Evolutionary conservation across 2,113 vertebrate genomes (phyloP).

Genomic region (Rafetus swinhoei): DNA sequence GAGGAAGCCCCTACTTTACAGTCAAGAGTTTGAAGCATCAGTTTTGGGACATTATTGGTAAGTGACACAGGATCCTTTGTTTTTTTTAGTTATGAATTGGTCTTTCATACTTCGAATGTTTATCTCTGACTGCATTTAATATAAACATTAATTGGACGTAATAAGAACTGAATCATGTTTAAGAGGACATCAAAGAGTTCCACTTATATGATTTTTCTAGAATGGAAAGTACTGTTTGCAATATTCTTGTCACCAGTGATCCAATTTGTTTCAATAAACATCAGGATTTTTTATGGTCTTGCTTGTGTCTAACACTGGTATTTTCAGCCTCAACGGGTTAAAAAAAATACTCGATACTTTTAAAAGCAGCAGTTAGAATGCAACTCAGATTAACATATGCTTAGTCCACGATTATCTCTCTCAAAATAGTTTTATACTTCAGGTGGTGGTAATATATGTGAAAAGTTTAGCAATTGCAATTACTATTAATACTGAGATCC

Average conservation of each 20-base stretch:
- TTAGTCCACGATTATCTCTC: background rate
- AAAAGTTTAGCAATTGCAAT: background rate
- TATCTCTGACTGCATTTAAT: background rate
- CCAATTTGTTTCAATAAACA: background rate
- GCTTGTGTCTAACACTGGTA: background rate
- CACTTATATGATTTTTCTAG: background rate
- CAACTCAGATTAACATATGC: background rate
- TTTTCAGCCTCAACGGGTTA: background rate
- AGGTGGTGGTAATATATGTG: background rate
- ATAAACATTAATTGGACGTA: background rate
- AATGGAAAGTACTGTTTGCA: background rate
- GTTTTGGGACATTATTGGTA: background rate
- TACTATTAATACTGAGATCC: background rate
- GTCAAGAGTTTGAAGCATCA: background rate
- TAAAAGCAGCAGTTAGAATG: background rate
- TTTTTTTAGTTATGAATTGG: background rate
- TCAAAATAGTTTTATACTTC: background rate
- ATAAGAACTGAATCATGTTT: background rate
- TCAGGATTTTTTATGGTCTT: background rate
- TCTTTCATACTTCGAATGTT: background rate
- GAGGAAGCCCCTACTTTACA: background rate
- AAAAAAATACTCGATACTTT: background rate
- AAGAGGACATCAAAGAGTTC: background rate
- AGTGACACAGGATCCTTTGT: background rate
- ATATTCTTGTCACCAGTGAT: background rate